These are phyloP conservation scores for Chloebia gouldiae DNA, from an alignment of 2,113 vertebrate species.

Conservation along the genomic window DNA sequence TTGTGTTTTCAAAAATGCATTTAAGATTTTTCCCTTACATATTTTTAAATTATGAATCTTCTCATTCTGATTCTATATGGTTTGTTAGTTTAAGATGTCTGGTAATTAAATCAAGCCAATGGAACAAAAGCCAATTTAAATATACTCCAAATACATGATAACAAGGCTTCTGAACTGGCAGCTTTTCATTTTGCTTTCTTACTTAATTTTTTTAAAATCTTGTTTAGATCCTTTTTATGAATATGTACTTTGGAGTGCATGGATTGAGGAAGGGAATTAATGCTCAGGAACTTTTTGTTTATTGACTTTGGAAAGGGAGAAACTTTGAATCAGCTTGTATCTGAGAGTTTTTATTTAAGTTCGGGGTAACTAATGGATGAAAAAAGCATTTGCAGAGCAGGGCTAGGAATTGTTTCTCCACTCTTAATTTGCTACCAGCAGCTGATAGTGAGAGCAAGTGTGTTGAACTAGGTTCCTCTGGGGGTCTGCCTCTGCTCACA, in stretches of 20 bases:
- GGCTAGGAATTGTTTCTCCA: rapidly evolving
- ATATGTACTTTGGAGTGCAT: neutral
- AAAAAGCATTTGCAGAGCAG: neutral
- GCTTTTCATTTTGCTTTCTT: neutral
- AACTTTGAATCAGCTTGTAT: neutral
- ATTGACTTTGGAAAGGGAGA: neutral
- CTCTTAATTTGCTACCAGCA: neutral
- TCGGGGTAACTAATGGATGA: neutral
- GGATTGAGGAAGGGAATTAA: neutral
- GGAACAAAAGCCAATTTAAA: neutral
- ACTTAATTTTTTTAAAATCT: neutral
- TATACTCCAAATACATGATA: neutral
- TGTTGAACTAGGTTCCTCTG: neutral
- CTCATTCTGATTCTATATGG: neutral
- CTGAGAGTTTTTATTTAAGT: neutral
- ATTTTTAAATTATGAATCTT: neutral
- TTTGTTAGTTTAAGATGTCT: neutral
- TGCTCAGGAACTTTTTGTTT: neutral
- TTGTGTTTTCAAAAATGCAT: neutral
- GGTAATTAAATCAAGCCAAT: neutral
- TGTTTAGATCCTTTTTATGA: neutral
- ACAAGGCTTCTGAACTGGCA: neutral
- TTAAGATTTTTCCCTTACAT: neutral
- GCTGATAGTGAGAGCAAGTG: neutral
- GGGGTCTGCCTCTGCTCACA: neutral